phyloP scores from a whole-genome alignment of 2,113 vertebrate genomes.

The Brachyistius frenatus region DNA sequence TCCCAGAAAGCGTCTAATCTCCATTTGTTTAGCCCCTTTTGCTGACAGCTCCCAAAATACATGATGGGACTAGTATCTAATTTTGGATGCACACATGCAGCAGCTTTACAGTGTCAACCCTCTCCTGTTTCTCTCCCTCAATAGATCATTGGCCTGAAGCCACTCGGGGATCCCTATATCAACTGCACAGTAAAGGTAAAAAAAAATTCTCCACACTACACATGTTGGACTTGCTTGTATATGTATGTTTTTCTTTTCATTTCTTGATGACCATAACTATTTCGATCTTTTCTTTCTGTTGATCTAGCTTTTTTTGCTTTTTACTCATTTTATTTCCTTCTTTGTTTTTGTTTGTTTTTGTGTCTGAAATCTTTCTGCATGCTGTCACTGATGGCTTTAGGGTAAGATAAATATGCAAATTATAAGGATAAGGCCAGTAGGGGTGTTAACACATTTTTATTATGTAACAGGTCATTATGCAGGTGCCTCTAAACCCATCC shows the following conservation, averaged over 20 bases:
- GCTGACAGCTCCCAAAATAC: conserved; percentile 30
- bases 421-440: conserved; percentile 62
- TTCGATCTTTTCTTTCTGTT: conserved; percentile 61
- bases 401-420: conserved; percentile 77
- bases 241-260: conserved; percentile 49
- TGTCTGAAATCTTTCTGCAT: conserved; percentile 89
- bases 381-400: conserved; percentile 89
- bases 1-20: background rate
- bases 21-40: background rate
- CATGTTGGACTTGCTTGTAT: conserved; percentile 31
- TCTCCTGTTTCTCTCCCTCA: conserved; percentile 55
- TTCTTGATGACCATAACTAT: conserved; percentile 39
- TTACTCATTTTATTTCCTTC: conserved; percentile 40
- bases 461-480: conserved; percentile 48
- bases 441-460: conserved; percentile 45
- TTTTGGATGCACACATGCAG: background rate
- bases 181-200: conserved; percentile 90
- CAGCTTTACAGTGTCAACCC: background rate
- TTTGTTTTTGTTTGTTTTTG: conserved; percentile 64
- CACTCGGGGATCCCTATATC: conserved; percentile 88
- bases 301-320: conserved; percentile 33
- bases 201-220: conserved; percentile 51
- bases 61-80: conserved; percentile 2
- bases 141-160: conserved; percentile 95
- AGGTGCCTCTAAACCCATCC: conserved; percentile 46